A percentile compares a stretch with the other conserved stretches of the same genome.
These are phyloP conservation scores for Eristalis pertinax DNA, from an alignment of 2,888 invertebrate genomes.

Conservation along the genomic window DNA sequence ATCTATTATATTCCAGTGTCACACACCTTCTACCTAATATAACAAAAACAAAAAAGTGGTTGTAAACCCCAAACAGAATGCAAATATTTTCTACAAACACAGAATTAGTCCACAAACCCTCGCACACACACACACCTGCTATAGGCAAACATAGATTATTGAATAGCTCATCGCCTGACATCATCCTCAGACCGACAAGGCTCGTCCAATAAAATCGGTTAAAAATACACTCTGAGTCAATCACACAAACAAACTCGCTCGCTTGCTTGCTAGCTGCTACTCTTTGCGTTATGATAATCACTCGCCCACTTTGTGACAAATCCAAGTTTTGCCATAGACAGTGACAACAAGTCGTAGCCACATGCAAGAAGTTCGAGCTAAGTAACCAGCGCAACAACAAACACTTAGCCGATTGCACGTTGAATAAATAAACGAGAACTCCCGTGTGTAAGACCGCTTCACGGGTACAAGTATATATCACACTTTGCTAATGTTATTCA, in stretches of 20 bases:
- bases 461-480: background rate
- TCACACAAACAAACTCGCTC: slow-evolving; percentile 7
- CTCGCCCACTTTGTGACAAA: slow-evolving; percentile 58
- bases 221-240: slow-evolving; percentile 63
- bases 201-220: slow-evolving; percentile 49
- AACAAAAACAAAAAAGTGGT: background rate
- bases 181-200: slow-evolving; percentile 48
- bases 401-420: background rate
- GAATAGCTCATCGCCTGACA: slow-evolving; percentile 57
- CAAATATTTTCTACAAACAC: background rate
- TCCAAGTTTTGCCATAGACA: slow-evolving; percentile 24
- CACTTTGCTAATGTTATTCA: background rate
- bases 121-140: background rate
- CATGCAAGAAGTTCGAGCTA: slow-evolving; percentile 10
- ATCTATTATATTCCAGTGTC: background rate
- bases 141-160: slow-evolving; percentile 1
- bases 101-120: slow-evolving; percentile 43
- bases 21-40: background rate
- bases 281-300: slow-evolving; percentile 45
- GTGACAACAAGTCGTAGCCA: background rate
- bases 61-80: slow-evolving; percentile 1
- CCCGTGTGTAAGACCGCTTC: background rate
- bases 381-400: background rate
- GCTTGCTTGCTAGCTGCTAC: slow-evolving; percentile 11
- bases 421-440: background rate